Percentiles rank a stretch among this genome's conserved stretches.
These are phyloP conservation scores for Uloborus plumipes DNA, from an alignment of 2,888 invertebrate genomes.

Conservation along the genomic window DNA sequence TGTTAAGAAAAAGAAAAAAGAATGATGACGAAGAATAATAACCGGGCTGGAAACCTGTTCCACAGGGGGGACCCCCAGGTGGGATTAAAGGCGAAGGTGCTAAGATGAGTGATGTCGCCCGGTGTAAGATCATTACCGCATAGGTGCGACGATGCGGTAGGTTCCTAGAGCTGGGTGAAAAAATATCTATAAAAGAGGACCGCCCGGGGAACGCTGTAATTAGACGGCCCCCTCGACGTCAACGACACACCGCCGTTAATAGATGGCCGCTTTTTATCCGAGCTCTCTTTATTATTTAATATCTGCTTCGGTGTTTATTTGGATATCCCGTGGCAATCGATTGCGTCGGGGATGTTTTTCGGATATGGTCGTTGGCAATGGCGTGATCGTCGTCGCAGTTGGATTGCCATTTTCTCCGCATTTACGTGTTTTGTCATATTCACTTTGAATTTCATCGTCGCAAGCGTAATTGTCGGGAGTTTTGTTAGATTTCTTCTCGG, in stretches of 20 bases:
- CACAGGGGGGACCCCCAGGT: constrained; percentile 18
- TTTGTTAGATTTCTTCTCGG: no score
- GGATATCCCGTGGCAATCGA: no score
- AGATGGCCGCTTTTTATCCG: constrained; percentile 56
- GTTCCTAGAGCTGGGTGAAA: constrained; percentile 25
- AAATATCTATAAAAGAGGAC: constrained; percentile 45
- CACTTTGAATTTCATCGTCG: no score
- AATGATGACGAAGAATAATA: no score
- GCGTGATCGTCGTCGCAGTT: no score
- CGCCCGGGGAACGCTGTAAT: constrained; percentile 56
- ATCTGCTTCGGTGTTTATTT: no score
- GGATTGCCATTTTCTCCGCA: no score
- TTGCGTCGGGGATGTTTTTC: no score
- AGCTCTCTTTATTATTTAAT: no score
- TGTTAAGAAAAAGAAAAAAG: constrained; percentile 22
- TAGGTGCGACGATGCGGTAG: constrained; percentile 61
- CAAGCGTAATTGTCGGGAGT: no score
- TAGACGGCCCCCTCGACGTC: constrained; percentile 54
- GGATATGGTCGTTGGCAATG: no score
- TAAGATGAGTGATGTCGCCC: constrained; percentile 57
- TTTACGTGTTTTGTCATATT: no score
- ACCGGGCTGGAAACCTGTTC: constrained; percentile 21
- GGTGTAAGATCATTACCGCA: constrained; percentile 57
- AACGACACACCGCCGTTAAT: constrained; percentile 53
- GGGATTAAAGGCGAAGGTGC: constrained; percentile 58